Conservation (phyloP, 2,113 vertebrate genomes). For the Macquaria ambigua region DNA sequence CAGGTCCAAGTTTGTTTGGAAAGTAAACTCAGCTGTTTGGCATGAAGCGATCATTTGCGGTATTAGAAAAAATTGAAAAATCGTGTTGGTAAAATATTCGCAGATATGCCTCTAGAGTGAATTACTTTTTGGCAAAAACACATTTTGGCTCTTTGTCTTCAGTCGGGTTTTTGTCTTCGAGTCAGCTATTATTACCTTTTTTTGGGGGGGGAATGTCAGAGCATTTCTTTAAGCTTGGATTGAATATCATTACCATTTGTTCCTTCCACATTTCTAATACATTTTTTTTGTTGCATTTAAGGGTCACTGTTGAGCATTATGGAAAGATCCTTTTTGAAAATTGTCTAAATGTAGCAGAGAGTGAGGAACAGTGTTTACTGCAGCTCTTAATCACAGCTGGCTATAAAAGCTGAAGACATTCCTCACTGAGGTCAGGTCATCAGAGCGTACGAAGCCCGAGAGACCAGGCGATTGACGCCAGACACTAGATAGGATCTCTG, state of each 20-base stretch:
- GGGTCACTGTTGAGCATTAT: background rate
- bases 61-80: slow-evolving; percentile 46
- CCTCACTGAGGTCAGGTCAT: slow-evolving; percentile 72
- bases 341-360: slow-evolving; percentile 18
- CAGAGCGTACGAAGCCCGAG: slow-evolving; percentile 28
- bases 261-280: slow-evolving; percentile 19
- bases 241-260: slow-evolving; percentile 30
- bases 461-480: slow-evolving; percentile 29
- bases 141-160: slow-evolving; percentile 47
- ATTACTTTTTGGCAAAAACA: slow-evolving; percentile 60
- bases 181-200: slow-evolving; percentile 37
- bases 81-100: slow-evolving; percentile 50
- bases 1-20: slow-evolving; percentile 48
- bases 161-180: slow-evolving; percentile 18
- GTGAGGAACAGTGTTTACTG: slow-evolving; percentile 53
- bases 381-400: slow-evolving; percentile 63
- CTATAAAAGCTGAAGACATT: slow-evolving; percentile 78
- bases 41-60: slow-evolving; percentile 27
- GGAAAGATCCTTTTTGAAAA: slow-evolving; percentile 21
- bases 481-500: slow-evolving; percentile 35
- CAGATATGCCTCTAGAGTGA: slow-evolving; percentile 49
- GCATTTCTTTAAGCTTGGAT: slow-evolving; percentile 49
- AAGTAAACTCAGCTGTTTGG: slow-evolving; percentile 59
- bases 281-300: background rate
- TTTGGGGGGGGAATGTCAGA: slow-evolving; percentile 24